Conservation (phyloP, 1,140 invertebrate genomes). For the Lepidotrigona ventralis region DNA sequence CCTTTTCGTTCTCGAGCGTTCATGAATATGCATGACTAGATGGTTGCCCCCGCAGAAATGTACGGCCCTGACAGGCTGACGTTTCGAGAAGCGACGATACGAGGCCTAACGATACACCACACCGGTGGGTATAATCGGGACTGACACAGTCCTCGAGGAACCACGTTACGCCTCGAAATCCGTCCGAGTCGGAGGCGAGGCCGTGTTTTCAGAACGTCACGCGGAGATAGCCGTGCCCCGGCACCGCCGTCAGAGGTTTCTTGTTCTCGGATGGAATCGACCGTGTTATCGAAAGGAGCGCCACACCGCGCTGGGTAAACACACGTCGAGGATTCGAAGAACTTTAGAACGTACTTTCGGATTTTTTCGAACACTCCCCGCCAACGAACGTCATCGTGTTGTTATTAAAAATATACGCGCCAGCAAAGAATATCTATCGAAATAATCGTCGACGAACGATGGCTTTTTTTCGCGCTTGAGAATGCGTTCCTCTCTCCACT, state of each 20-base stretch:
- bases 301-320: neutral
- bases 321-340: neutral
- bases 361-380: neutral
- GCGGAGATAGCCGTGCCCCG: neutral
- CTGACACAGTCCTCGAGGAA: conserved; percentile 56
- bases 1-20: conserved; percentile 37
- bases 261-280: conserved; percentile 12
- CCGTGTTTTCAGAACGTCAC: conserved; percentile 36
- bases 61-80: conserved; percentile 63
- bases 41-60: conserved; percentile 62
- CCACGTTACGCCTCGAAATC: conserved; percentile 51
- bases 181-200: neutral
- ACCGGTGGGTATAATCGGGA: conserved; percentile 53
- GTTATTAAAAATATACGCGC: conserved; percentile 22
- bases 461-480: too few relatives aligned
- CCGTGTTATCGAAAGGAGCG: conserved; percentile 28
- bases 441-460: neutral
- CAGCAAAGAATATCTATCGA: neutral
- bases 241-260: conserved; percentile 18
- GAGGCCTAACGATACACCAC: conserved; percentile 49
- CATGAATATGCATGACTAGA: conserved; percentile 69
- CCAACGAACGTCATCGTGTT: neutral
- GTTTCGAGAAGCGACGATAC: conserved; percentile 59
- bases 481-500: too few relatives aligned
- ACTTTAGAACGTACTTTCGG: neutral